Conservation (phyloP, 1,140 invertebrate genomes). For the Drosophila kepulauana region DNA sequence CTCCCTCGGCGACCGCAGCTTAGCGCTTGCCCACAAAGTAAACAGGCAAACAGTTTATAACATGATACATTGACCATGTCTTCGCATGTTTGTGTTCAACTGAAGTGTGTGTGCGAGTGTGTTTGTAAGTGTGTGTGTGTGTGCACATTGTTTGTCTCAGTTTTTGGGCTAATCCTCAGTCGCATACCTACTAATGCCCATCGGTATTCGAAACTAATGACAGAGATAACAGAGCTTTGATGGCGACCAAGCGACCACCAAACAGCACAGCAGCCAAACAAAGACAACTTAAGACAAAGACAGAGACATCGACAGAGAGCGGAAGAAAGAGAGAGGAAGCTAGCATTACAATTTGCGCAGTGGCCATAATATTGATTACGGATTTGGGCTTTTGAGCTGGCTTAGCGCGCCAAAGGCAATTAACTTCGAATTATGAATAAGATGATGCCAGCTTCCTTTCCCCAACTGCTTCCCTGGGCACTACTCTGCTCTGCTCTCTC, state of each 20-base stretch:
- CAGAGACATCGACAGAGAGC: not conserved
- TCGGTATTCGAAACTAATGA: constrained; percentile 65
- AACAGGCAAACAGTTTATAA: constrained; percentile 31
- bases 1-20: not conserved
- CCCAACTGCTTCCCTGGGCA: too few species aligned
- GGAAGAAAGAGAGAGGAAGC: constrained; percentile 1
- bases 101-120: constrained; percentile 1
- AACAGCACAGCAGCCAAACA: not conserved
- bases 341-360: constrained; percentile 47
- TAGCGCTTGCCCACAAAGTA: constrained; percentile 7
- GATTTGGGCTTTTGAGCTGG: constrained; percentile 47
- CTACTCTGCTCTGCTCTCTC: not conserved
- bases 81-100: constrained; percentile 11
- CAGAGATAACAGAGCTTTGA: constrained; percentile 53
- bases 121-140: constrained; percentile 5
- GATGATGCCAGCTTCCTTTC: not conserved
- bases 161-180: constrained; percentile 37
- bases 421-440: constrained; percentile 61
- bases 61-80: constrained; percentile 36
- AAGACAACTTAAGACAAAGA: not conserved
- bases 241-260: constrained; percentile 8
- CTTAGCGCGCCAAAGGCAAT: constrained; percentile 56
- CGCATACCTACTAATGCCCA: constrained; percentile 56
- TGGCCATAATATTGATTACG: constrained; percentile 63
- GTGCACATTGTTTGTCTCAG: constrained; percentile 11